Base-by-base conservation (phyloP, 2,888 invertebrate genomes). In the Euzophera pinguis region DNA sequence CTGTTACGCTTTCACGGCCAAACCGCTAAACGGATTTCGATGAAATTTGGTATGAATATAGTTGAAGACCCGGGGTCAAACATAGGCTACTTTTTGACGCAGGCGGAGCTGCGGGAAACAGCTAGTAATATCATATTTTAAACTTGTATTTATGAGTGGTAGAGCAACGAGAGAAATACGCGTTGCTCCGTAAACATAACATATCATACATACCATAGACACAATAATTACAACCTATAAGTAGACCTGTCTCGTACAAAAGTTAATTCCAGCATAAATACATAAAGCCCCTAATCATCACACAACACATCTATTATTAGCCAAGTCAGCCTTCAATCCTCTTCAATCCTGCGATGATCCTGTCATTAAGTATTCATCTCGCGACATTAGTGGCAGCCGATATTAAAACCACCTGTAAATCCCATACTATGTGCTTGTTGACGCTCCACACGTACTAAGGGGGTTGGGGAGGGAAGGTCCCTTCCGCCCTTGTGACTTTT, bases 371-470 rank as follows among this genome's bases (percentile, higher is more conserved):
- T 88, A 90, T 90, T 90, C 90, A 89, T 89, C 88, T 81, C 79
- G 87, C 80, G 82, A 85, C 84, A 88, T 89, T 88, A 89, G 86
- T 71, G 75, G 77, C 78, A 65, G 80, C 78, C 85, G 87, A 87
- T 89, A 90, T 90, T 90, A 89, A 87, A 90, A 89, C 90, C 89
- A 90, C 90, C 89, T 90, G 89, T 86, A 88, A 87, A 81, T 81
- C 88, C 81, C 77, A 74, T 72, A 76, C 77, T 78, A 69, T 66
- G 59, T 63, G 75, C 76, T 83, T 83, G 81, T 66, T 74, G 71
- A 85, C 78, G 76, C 84, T 66, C 71, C 75, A 81, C 85, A 84
- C 86, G 86, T 88, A 78, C 69, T 55, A 64, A 61, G 72, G 69
- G 64, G 63, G 66, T 52, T 50, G 57, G 58, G 57, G 48, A 58